Percentiles rank a stretch among this genome's conserved stretches.
These are phyloP conservation scores for Rotaria magnacalcarata DNA, from an alignment of 2,888 invertebrate genomes.

Conservation along the genomic window DNA sequence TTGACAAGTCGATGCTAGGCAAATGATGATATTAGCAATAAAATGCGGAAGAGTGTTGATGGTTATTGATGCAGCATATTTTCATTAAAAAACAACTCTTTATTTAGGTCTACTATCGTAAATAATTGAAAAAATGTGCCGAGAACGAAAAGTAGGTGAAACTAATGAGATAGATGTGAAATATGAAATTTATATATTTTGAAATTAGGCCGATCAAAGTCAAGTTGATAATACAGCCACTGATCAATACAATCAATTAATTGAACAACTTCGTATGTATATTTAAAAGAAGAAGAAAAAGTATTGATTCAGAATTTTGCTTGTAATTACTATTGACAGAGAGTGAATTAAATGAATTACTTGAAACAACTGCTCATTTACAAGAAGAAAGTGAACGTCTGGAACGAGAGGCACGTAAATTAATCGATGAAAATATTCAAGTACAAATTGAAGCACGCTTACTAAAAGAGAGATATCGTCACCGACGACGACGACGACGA, in stretches of 20 bases:
- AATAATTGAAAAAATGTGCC: not conserved
- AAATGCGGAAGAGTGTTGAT: not conserved
- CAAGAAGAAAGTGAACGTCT: slow-evolving; percentile 1
- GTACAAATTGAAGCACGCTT: slow-evolving; percentile 7
- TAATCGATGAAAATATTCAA: not conserved
- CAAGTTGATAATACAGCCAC: slow-evolving; percentile 28
- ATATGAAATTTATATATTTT: too few species aligned
- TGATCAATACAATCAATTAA: not conserved
- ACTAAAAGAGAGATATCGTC: not conserved
- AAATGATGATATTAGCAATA: not conserved
- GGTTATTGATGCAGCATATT: not conserved
- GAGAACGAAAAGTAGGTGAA: not conserved
- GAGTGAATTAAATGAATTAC: not conserved
- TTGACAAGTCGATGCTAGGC: slow-evolving; percentile 11
- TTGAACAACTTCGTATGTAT: slow-evolving; percentile 23
- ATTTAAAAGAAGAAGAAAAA: not conserved
- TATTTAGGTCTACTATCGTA: not conserved
- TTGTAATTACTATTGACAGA: not conserved
- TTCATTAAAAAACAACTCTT: not conserved
- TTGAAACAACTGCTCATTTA: not conserved
- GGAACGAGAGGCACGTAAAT: not conserved
- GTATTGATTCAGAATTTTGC: not conserved
- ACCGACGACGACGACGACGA: not conserved
- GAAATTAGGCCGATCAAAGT: not conserved
- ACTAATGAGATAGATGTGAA: not conserved